phyloP scores from a whole-genome alignment of 2,113 vertebrate genomes.

The Leptobrachium ailaonicum region DNA sequence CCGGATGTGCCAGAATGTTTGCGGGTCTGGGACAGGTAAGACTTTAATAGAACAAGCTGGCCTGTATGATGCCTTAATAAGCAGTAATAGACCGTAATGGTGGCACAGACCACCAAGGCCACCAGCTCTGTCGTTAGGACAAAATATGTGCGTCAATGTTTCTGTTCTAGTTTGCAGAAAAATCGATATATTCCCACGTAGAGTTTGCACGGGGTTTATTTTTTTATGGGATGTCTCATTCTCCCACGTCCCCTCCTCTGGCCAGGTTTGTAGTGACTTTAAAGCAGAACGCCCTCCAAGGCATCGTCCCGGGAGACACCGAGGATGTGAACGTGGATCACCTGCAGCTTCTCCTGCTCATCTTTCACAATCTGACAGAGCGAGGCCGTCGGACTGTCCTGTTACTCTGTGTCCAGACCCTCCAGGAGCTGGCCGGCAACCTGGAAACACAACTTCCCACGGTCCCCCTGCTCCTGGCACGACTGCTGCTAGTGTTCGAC shows the following conservation, averaged over 20 bases:
- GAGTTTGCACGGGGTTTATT: no score
- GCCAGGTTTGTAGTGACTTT: constrained; percentile 89
- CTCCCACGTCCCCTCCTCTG: background rate
- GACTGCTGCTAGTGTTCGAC: constrained; percentile 89
- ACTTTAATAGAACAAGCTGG: no score
- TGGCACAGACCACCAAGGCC: no score
- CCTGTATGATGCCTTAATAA: no score
- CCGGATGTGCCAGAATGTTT: constrained; percentile 93
- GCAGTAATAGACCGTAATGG: no score
- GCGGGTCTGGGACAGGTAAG: constrained; percentile 96
- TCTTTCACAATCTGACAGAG: constrained; percentile 94
- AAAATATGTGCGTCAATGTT: no score
- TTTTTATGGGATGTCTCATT: background rate
- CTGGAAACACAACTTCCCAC: constrained; percentile 80
- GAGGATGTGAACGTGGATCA: constrained; percentile 96
- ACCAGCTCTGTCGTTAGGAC: no score
- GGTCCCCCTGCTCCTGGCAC: constrained; percentile 85
- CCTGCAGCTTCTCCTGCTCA: constrained; percentile 91
- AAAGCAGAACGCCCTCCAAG: constrained; percentile 89
- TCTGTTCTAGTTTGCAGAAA: no score
- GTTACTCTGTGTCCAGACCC: constrained; percentile 82
- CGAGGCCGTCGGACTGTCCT: constrained; percentile 79
- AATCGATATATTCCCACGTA: no score
- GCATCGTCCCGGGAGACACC: constrained; percentile 76
- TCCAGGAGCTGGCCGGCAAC: constrained; percentile 81